Base-by-base conservation (phyloP, 1,140 invertebrate genomes). In the Aplysia californica region DNA sequence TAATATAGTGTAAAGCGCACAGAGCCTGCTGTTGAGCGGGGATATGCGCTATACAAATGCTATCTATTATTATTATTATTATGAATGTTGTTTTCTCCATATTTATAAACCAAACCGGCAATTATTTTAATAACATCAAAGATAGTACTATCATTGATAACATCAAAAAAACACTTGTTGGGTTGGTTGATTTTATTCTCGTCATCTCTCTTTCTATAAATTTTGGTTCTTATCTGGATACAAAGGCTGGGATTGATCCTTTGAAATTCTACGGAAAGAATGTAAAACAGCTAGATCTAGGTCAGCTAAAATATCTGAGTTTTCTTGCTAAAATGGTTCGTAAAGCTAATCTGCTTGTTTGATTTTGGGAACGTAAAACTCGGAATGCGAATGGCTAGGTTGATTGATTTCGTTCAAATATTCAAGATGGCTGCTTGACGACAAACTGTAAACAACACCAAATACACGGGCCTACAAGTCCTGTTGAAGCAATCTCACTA, bases 401-500 rank as follows among this genome's bases (percentile, higher is more conserved):
- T n/a, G n/a, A n/a, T n/a, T n/a, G n/a, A n/a, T n/a, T n/a, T n/a
- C n/a, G n/a, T n/a, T n/a, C n/a, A n/a, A n/a, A n/a, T n/a, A n/a
- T n/a, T n/a, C n/a, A 66, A n/a, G 31, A 69, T 76, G 65, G 65
- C 75, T 76, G 65, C 67, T 65, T 68, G 66, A 69, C 66, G 44
- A 68, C 75, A 76, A 59, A 35, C 26, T 69, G 39, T n/a, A 69
- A 69, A 4, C 23, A 44, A n/a, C 64, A 29, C 5, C 23, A 21
- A 1, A 29, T 3, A 35, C 31, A 10, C 26, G n/a, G 10, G 10
- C 18, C 18, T 10, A 10, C 26, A 10, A 10, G 59, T 10, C 59
- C 18, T 10, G 10, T 26, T 18, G 18, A 18, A 20, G 59, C 59
- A 18, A 20, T 26, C 29, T 61, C 29, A 18, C 10, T 18, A 10